Base-by-base conservation (phyloP, 2,113 vertebrate genomes). In the Burhinus oedicnemus region DNA sequence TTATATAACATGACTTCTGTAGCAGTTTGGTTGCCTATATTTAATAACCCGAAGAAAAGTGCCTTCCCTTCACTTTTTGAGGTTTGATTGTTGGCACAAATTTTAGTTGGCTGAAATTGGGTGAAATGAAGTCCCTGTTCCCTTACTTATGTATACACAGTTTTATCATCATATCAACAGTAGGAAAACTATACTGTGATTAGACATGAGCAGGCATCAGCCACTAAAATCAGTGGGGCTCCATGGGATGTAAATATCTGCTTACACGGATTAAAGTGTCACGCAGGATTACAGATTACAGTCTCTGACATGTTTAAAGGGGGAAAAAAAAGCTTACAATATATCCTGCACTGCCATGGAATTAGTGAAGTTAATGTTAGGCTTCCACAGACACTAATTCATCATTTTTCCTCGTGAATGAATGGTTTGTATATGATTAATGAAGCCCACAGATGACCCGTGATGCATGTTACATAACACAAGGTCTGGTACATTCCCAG, bases 251-350 rank as follows among this genome's bases (percentile, higher is more conserved):
- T 70, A 93, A 94, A 62, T 90, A 90, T 89, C 94, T 95, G 40
- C 83, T 90, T 91, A 84, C 40, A 61, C 26, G 81, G 94, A 95
- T 96, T 96, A 92, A 92, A 88, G 40, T 84, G 89, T 91, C 83
- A 40, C 64, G 54, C 77, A 89, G 74, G 57, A 91, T 94, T 92
- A 92, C 72, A 93, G 88, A 92, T 90, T 93, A 92, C 38, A 65
- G 74, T 64, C 65, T 95, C 57, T 94, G 90, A 65, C 61, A 69
- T 76, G 38, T 87, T 91, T 90, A 72, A 69, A 26, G 26, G 11
- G 34, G 0, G 2, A 6, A 15, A 55, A 71, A 36, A 75, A 58
- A 30, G 12, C 57, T 91, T 78, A 36, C 83, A 66, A n/a, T 54
- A 71, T 79, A 86, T 57, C 51, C 83, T 72, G 20, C 42, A 51